Evolutionary conservation across 2,113 vertebrate genomes (phyloP).

Genomic region (Synchiropus splendidus): DNA sequence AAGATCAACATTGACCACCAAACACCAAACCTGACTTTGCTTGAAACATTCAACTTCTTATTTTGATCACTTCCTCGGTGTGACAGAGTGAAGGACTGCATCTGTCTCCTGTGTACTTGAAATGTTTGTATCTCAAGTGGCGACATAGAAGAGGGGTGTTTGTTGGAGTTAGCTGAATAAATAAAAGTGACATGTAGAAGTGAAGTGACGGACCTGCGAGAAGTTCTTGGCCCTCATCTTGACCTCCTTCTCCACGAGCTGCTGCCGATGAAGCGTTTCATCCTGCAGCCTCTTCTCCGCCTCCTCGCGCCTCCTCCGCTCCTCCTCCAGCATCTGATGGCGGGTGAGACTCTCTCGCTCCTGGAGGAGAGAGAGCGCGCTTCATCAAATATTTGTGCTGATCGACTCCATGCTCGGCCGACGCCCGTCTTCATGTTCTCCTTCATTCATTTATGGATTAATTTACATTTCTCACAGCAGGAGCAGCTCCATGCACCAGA

Average conservation of each 20-base stretch:
- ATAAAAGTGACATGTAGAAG: too few relatives aligned
- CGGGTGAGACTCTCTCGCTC: slow-evolving; percentile 82
- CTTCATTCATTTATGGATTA: slow-evolving; percentile 24
- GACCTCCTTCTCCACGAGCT: slow-evolving; percentile 90
- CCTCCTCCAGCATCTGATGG: slow-evolving; percentile 83
- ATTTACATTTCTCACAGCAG: not conserved
- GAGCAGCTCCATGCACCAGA: not conserved
- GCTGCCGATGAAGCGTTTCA: slow-evolving; percentile 77
- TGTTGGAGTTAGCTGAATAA: too few relatives aligned
- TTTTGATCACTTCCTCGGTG: too few relatives aligned
- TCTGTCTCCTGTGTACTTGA: too few relatives aligned
- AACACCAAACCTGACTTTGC: too few relatives aligned
- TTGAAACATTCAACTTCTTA: too few relatives aligned
- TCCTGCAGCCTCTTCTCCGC: slow-evolving; percentile 83
- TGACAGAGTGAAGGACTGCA: too few relatives aligned
- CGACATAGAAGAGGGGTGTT: too few relatives aligned
- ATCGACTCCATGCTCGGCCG: not conserved
- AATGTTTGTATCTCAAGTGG: too few relatives aligned
- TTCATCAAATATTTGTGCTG: slow-evolving; percentile 15
- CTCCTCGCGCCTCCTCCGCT: slow-evolving; percentile 81
- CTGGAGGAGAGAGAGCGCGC: slow-evolving; percentile 49
- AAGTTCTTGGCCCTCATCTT: slow-evolving; percentile 92
- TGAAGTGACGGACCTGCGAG: slow-evolving; percentile 82
- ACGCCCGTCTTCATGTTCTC: not conserved
- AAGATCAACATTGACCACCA: too few relatives aligned